Evolutionary conservation across 1,140 invertebrate genomes (phyloP), one percentile per base, ranked within the genome.

Genomic region (Manduca sexta): DNA sequence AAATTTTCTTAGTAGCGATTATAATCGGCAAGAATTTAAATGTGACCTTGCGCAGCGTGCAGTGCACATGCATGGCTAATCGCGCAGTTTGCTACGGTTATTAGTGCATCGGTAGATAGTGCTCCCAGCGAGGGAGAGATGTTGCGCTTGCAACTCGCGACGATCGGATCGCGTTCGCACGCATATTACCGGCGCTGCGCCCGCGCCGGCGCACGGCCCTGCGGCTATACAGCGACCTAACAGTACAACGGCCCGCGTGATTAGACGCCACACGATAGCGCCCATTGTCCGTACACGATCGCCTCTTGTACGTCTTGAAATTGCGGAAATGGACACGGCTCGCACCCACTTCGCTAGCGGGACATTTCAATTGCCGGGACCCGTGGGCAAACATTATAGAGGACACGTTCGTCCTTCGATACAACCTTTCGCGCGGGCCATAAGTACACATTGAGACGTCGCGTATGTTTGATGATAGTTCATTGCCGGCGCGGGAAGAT

Each of bases 201-300:
- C n/a, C n/a, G n/a, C n/a, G n/a, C n/a, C 35, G 37, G 45, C 66
- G 69, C 74, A 49, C 62, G 48, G 69, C 11, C 43, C 43, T 26
- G 14, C 43, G 31, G 73, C 69, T 49, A 63, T 59, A 64, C 64
- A 58, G 48, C 54, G 56, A 68, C 64, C 69, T 83, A 82, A 85
- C 81, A 74, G 77, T 85, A 84, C 70, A 63, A 60, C 65, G 60
- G 62, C 47, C 66, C 52, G 59, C 68, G 69, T 77, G 81, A 85
- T 85, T 85, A 85, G 79, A 78, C 81, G 72, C 68, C 77, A 78
- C 72, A 78, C 79, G 71, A 82, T 82, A 81, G 71, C 59, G 75
- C 63, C 77, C 58, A 85, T 84, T 83, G 82, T 83, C 79, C 72
- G 82, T 71, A 77, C 79, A 78, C 75, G 75, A 85, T 83, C 75